Evolutionary conservation across 2,888 invertebrate genomes (phyloP), one percentile per base, ranked within the genome.

Genomic region (Suillia variegata): DNA sequence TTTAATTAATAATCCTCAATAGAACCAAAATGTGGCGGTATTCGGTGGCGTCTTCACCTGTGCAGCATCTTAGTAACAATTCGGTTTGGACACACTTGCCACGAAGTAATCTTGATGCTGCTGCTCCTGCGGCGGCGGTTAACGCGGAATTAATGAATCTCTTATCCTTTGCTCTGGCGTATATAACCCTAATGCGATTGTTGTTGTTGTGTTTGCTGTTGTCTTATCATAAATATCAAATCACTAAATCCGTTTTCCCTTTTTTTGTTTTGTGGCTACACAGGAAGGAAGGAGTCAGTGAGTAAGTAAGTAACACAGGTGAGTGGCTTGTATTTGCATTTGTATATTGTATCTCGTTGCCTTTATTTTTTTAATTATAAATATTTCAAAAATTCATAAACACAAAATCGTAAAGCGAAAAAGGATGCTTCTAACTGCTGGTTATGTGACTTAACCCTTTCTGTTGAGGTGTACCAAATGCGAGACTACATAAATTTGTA

Each of bases 191-290:
- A 74, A 75, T 73, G 72, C 72, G 73, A 73, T 73, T 75, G 31
- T 18, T 24, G 26, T n/a, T n/a, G 22, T 10, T 50, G 50, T 38
- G 17, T 20, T 18, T 31, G 2, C 8, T 52, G 73, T 75, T 75
- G 68, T 73, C 74, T 73, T 73, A 73, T 73, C 73, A 73, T 73
- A 72, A 73, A 73, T 73, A 73, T 62, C 65, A 75, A 75, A 73
- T 73, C 73, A 45, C 17, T 18, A 18, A 5, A 6, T 45, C 18
- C 18, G 3, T 18, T 45, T 6, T 20, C 20, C 45, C 18, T 45
- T 45, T 45, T 45, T 45, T 18, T 18, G 38, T 38, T n/a, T 18
- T 17, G 6, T 20, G 45, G 13, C n/a, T n/a, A n/a, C n/a, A n/a
- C n/a, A n/a, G n/a, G n/a, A n/a, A n/a, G n/a, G n/a, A n/a, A n/a